These are phyloP conservation scores for Cebuella pygmaea DNA, from an alignment of 2,797 vertebrate species.

Conservation along the genomic window DNA sequence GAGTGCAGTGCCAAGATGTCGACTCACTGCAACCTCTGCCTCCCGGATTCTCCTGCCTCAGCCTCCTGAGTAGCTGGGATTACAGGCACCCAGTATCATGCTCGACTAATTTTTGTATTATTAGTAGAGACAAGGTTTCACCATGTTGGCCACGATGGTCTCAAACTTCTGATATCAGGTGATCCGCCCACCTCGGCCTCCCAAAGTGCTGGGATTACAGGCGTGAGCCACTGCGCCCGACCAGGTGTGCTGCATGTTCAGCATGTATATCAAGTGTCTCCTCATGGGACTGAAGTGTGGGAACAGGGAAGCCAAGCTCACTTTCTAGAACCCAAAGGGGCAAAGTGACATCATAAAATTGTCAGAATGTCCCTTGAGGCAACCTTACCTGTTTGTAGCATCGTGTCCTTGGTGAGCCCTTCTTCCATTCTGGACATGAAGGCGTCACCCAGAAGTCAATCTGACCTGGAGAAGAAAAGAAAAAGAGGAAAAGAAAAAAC, in stretches of 20 bases:
- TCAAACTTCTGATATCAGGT: not conserved
- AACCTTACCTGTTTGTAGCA: not conserved
- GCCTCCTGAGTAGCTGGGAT: not conserved
- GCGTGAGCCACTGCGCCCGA: not conserved
- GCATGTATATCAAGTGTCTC: not conserved
- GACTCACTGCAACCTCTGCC: not conserved
- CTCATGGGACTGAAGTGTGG: not conserved
- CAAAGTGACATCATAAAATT: not conserved
- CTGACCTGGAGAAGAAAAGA: not conserved
- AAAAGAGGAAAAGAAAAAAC: not conserved
- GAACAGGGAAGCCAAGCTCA: not conserved
- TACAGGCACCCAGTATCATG: not conserved
- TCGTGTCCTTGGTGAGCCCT: not conserved
- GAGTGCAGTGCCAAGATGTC: not conserved
- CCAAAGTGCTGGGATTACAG: not conserved
- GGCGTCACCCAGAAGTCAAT: not conserved
- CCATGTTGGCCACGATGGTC: not conserved
- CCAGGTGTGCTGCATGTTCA: not conserved
- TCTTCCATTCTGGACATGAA: not conserved
- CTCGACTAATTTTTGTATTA: not conserved
- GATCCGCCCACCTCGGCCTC: not conserved
- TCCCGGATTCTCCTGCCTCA: not conserved
- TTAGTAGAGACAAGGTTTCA: not conserved
- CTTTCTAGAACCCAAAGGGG: not conserved
- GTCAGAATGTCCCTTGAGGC: not conserved